Evolutionary conservation across 2,113 vertebrate genomes (phyloP).

Genomic region (Myanophis thanlyinensis): DNA sequence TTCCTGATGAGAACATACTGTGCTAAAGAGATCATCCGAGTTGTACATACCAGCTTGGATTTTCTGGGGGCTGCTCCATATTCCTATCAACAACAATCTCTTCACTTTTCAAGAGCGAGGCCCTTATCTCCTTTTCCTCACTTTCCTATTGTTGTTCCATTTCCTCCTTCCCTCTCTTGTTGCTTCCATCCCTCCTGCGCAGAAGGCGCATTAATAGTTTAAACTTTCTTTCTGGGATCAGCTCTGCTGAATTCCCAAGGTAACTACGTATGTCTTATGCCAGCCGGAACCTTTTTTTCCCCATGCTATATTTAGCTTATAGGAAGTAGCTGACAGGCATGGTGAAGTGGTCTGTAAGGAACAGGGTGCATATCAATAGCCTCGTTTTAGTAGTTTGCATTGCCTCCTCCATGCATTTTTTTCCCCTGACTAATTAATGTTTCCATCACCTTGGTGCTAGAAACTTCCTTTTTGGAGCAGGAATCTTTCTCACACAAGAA

Average conservation of each 20-base stretch:
- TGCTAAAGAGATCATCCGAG: conserved; percentile 30
- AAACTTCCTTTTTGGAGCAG: not conserved
- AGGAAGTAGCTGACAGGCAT: not conserved
- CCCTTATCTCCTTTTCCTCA: not conserved
- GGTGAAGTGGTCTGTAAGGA: not conserved
- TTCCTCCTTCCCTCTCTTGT: conserved; percentile 6
- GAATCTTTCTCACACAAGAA: not conserved
- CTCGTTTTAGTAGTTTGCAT: not conserved
- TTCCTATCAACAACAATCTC: conserved; percentile 15
- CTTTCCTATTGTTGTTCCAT: not conserved
- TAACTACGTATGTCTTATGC: conserved; percentile 16
- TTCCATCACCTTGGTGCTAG: not conserved
- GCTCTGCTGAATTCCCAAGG: conserved; percentile 12
- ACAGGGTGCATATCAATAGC: not conserved
- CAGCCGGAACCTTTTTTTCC: not conserved
- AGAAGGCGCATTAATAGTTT: conserved; percentile 22
- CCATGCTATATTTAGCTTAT: conserved; percentile 3
- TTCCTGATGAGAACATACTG: conserved; percentile 30
- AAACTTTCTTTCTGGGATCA: conserved; percentile 11
- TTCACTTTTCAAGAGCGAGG: conserved; percentile 31
- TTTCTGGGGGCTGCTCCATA: conserved; percentile 9
- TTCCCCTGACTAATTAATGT: not conserved
- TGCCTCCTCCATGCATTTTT: not conserved
- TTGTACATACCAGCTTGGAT: conserved; percentile 6
- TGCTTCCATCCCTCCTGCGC: not conserved